A percentile compares a stretch with the other conserved stretches of the same genome.
phyloP scores from a whole-genome alignment of 2,888 invertebrate species.

The Sericinus montela region DNA sequence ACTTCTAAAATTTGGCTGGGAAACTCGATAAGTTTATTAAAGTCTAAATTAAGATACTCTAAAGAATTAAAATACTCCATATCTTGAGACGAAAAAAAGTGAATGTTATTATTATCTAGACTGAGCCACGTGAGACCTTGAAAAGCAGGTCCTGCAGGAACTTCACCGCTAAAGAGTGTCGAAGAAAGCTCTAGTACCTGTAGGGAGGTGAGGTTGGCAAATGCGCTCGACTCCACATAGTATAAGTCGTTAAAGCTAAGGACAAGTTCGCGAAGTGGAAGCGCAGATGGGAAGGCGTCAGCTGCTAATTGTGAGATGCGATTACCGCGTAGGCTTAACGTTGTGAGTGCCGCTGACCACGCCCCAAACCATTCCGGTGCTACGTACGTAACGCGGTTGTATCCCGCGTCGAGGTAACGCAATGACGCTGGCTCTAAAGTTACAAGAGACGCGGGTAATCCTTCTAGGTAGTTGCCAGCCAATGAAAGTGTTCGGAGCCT shows the following conservation, averaged over 20 bases:
- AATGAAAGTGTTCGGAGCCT: constrained; percentile 84
- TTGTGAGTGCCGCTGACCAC: constrained; percentile 86
- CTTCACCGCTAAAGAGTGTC: constrained; percentile 84
- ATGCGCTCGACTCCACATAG: constrained; percentile 84
- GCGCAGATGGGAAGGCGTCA: constrained; percentile 83
- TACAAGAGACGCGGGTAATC: constrained; percentile 82
- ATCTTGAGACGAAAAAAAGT: constrained; percentile 76
- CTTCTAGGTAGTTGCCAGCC: constrained; percentile 84
- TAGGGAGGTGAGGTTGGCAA: constrained; percentile 84
- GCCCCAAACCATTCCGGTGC: constrained; percentile 82
- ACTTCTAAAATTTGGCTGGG: constrained; percentile 68
- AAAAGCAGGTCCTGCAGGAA: constrained; percentile 83
- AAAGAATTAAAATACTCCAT: constrained; percentile 82
- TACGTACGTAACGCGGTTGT: constrained; percentile 86
- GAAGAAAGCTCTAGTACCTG: constrained; percentile 90
- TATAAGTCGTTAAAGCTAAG: constrained; percentile 91
- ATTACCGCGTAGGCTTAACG: constrained; percentile 88
- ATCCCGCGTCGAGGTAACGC: constrained; percentile 87
- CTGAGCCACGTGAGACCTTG: constrained; percentile 86
- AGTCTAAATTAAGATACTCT: constrained; percentile 90
- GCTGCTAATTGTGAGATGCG: constrained; percentile 82
- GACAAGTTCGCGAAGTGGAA: constrained; percentile 88
- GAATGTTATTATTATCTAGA: constrained; percentile 89
- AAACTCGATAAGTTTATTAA: constrained; percentile 85
- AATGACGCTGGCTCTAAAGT: constrained; percentile 80